Conservation (phyloP, 1,140 invertebrate species). For the Polypedilum pembai region DNA sequence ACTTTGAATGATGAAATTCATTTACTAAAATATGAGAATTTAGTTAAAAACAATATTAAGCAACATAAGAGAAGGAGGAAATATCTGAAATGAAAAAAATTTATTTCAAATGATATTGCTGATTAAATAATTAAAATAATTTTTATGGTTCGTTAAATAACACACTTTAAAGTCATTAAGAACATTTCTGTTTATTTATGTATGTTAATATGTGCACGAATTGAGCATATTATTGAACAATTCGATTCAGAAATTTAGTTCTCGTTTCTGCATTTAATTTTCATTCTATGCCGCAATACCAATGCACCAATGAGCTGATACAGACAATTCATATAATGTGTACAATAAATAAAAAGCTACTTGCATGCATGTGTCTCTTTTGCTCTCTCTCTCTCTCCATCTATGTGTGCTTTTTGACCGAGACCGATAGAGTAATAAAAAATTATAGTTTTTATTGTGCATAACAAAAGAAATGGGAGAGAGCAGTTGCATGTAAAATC, state of each 20-base stretch:
- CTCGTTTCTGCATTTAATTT: not conserved
- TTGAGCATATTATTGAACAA: not conserved
- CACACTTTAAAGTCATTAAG: not conserved
- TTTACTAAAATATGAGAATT: too few relatives aligned
- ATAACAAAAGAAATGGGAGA: not conserved
- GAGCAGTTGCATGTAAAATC: not conserved
- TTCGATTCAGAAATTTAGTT: not conserved
- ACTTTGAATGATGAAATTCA: too few relatives aligned
- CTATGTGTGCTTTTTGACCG: not conserved
- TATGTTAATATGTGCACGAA: not conserved
- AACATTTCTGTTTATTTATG: not conserved
- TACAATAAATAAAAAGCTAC: conserved; percentile 9
- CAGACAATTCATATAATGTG: not conserved
- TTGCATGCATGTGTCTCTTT: not conserved
- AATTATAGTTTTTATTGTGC: too few relatives aligned
- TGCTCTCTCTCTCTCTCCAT: too few relatives aligned
- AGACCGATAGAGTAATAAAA: conserved; percentile 6
- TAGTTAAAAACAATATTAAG: too few relatives aligned
- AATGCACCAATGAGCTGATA: not conserved
- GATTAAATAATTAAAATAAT: conserved; percentile 15
- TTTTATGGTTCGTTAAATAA: not conserved
- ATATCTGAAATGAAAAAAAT: not conserved
- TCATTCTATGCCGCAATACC: not conserved
- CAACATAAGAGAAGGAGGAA: too few relatives aligned
- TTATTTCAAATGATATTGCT: not conserved